A percentile compares a stretch with the other conserved stretches of the same genome.
These are phyloP conservation scores for Leucophenga maculata DNA, from an alignment of 2,888 invertebrate genomes.

Conservation along the genomic window DNA sequence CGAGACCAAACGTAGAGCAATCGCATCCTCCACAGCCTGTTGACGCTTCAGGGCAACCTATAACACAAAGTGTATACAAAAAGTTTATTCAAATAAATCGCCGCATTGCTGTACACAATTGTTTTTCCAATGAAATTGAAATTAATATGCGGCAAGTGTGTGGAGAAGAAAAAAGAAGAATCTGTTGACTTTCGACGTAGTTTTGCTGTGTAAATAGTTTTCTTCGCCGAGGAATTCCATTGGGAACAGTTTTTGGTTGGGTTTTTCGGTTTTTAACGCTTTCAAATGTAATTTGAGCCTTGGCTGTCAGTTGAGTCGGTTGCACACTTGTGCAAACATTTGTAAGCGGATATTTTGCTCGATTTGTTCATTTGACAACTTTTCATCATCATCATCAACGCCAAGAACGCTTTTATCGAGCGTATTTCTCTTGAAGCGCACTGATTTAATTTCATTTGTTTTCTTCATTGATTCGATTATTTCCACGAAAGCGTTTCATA, in stretches of 20 bases:
- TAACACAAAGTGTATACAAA: background rate
- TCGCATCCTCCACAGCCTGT: conserved; percentile 97
- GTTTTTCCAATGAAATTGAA: conserved; percentile 51
- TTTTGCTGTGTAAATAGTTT: conserved; percentile 29
- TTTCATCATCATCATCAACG: conserved; percentile 49
- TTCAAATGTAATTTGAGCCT: conserved; percentile 50
- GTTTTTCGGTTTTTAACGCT: background rate
- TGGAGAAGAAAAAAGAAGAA: too few species aligned
- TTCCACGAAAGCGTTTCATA: background rate
- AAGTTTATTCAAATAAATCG: conserved; percentile 18
- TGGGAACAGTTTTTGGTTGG: conserved; percentile 37
- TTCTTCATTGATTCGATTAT: conserved; percentile 33
- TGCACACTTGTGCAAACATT: conserved; percentile 65
- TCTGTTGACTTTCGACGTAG: conserved; percentile 48
- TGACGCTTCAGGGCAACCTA: conserved; percentile 95
- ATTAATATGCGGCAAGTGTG: conserved; percentile 65
- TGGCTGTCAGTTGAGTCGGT: conserved; percentile 3
- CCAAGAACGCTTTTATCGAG: background rate
- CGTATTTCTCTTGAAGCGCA: background rate
- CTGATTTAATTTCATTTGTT: conserved; percentile 52
- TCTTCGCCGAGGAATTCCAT: conserved; percentile 45
- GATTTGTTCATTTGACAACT: conserved; percentile 64
- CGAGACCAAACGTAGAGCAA: conserved; percentile 92
- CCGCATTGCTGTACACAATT: background rate
- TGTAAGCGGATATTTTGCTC: conserved; percentile 65